Evolutionary conservation across 2,888 invertebrate genomes (phyloP).

Genomic region (Melipona bicolor): DNA sequence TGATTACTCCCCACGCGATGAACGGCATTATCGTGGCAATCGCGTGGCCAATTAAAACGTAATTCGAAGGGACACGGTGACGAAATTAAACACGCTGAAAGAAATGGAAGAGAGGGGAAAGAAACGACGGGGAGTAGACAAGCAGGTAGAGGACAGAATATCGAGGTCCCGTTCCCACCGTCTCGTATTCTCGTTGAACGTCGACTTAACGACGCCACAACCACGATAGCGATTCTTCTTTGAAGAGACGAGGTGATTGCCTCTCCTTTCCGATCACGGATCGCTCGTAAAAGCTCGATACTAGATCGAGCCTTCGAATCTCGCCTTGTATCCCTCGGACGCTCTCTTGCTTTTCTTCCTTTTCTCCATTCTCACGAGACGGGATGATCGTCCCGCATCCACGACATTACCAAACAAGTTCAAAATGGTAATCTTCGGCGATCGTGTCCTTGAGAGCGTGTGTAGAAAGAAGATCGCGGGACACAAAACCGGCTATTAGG

Average conservation of each 20-base stretch:
- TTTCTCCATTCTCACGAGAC: slow-evolving; percentile 62
- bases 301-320: slow-evolving; percentile 62
- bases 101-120: neutral
- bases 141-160: slow-evolving; percentile 34
- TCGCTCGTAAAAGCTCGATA: slow-evolving; percentile 73
- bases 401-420: slow-evolving; percentile 66
- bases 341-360: slow-evolving; percentile 18
- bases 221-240: slow-evolving; percentile 63
- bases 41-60: slow-evolving; percentile 77
- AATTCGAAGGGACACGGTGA: slow-evolving; percentile 56
- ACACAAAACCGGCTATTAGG: slow-evolving; percentile 44
- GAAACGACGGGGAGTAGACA: slow-evolving; percentile 7
- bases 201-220: slow-evolving; percentile 73
- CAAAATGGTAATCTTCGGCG: slow-evolving; percentile 66
- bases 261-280: slow-evolving; percentile 70
- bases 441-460: slow-evolving; percentile 60
- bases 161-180: slow-evolving; percentile 70
- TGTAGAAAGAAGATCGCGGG: slow-evolving; percentile 4
- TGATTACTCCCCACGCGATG: slow-evolving; percentile 67
- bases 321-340: slow-evolving; percentile 43
- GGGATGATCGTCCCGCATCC: slow-evolving; percentile 52
- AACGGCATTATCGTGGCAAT: slow-evolving; percentile 73
- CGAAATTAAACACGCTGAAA: neutral
- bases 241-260: slow-evolving; percentile 66
- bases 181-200: slow-evolving; percentile 65